Evolutionary conservation across 1,140 invertebrate genomes (phyloP).

Genomic region (Papilio polyxenes): DNA sequence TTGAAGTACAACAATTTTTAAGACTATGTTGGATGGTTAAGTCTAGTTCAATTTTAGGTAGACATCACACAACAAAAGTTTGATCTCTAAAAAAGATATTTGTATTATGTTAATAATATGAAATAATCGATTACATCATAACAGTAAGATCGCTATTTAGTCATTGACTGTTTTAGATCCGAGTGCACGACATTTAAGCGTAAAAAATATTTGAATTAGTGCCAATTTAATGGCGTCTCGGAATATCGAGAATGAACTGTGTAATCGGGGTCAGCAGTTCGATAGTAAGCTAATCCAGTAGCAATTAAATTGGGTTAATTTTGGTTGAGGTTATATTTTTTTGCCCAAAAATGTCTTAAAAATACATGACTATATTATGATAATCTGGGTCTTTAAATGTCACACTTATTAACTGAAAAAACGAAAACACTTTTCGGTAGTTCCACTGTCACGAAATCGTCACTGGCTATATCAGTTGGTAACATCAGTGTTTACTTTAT

Average conservation of each 20-base stretch:
- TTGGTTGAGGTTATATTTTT: neutral
- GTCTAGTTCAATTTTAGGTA: neutral
- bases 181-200: constrained; percentile 22
- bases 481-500: neutral
- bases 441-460: neutral
- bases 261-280: constrained; percentile 8
- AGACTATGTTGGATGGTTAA: neutral
- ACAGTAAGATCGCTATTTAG: constrained; percentile 22
- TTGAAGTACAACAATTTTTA: too few relatives aligned
- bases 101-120: neutral
- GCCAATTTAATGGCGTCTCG: constrained; percentile 32
- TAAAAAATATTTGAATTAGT: constrained; percentile 38
- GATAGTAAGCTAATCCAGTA: neutral
- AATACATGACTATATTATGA: neutral
- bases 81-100: too few relatives aligned
- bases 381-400: neutral
- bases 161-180: constrained; percentile 27
- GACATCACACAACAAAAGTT: too few relatives aligned
- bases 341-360: neutral
- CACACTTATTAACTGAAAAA: neutral
- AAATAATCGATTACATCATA: constrained; percentile 35
- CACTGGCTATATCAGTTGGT: neutral
- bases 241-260: constrained; percentile 27
- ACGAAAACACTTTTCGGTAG: neutral
- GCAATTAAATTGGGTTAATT: neutral